Evolutionary conservation across 2,113 vertebrate species (phyloP), one percentile per base, ranked within the genome.

Genomic region (Ictalurus punctatus): DNA sequence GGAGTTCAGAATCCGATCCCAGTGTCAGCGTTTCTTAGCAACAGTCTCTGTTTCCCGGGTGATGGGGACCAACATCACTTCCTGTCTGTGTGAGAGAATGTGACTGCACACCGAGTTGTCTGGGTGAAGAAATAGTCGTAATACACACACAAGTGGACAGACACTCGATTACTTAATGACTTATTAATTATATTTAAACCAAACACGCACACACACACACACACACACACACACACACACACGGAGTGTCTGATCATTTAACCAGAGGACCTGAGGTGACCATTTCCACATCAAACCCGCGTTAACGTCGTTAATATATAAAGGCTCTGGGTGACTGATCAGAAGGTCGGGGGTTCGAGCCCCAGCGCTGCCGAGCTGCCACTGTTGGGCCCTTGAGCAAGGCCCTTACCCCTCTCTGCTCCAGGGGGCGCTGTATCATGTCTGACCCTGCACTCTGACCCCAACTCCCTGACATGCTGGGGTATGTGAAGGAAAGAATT

Each of bases 11-110:
- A 95, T 95, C 94, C 95, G 93, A 95, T 93, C 94, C 94, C 93
- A 94, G 95, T 96, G 95, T 96, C 94, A 94, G 76, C 63, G 95
- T 96, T 92, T 94, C 95, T 94, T 95, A 96, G 95, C 95, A 96
- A 96, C 96, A 93, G 93, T 92, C 93, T 95, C 95, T 37, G 91
- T 96, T 94, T 95, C 95, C 95, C 94, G 92, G 95, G 95, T 95
- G 95, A 96, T 94, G 87, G 92, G 91, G 92, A 92, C 91, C 93
- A 93, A 95, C 95, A 94, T 96, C 95, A 96, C 94, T 96, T 96
- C 96, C 95, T 95, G 93, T 95, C 91, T 90, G 89, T 93, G 92
- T 82, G 90, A 83, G 91, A 92, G 89, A 61, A 90, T 88, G 80
- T 58, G 89, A 90, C 78, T 88, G 89, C 86, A 74, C 71, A 91